phyloP scores from a whole-genome alignment of 2,888 invertebrate genomes.

The Troides helena region DNA sequence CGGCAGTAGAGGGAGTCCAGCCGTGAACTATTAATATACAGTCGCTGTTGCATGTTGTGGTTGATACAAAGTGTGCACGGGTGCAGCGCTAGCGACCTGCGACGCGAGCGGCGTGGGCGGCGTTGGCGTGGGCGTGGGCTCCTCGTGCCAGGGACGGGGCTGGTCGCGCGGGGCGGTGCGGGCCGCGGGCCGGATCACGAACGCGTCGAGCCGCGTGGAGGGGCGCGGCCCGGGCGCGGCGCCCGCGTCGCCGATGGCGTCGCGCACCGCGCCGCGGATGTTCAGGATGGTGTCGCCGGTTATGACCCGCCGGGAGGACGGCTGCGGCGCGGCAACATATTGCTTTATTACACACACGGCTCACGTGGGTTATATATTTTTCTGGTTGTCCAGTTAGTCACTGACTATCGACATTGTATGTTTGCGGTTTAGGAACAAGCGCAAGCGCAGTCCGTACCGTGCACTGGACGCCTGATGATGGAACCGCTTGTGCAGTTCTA shows the following conservation, averaged over 20 bases:
- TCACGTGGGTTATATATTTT: too few relatives aligned
- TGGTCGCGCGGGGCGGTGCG: conserved; percentile 44
- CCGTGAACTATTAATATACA: too few relatives aligned
- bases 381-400: too few relatives aligned
- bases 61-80: too few relatives aligned
- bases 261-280: conserved; percentile 70
- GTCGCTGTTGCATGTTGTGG: too few relatives aligned
- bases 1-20: too few relatives aligned
- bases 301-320: conserved; percentile 55
- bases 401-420: too few relatives aligned
- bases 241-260: conserved; percentile 71
- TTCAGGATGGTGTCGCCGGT: conserved; percentile 73
- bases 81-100: background rate
- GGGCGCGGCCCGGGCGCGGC: conserved; percentile 66
- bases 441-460: background rate
- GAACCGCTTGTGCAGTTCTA: background rate
- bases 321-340: conserved; percentile 5
- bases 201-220: conserved; percentile 65
- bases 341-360: too few relatives aligned
- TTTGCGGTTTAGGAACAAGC: too few relatives aligned
- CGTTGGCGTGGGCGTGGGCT: conserved; percentile 5
- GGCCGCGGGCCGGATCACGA: conserved; percentile 66
- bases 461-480: background rate
- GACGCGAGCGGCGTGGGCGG: conserved; percentile 16
- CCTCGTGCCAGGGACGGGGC: conserved; percentile 30